Conservation (phyloP, 2,797 vertebrate genomes). For the Amphiprion clarkii region DNA sequence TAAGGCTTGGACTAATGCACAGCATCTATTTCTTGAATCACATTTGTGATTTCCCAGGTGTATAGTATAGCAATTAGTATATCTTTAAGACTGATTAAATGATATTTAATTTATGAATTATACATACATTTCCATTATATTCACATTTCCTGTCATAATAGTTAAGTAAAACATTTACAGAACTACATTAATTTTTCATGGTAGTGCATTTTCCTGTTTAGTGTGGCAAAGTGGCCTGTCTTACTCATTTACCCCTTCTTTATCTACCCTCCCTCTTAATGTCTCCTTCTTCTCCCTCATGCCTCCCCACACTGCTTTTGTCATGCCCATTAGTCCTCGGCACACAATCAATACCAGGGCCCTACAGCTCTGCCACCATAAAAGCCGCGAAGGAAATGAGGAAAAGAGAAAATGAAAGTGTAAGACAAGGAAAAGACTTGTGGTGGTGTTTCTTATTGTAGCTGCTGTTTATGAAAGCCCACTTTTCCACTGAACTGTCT, state of each 20-base stretch:
- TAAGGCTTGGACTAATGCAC: no score
- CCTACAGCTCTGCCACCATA: constrained; percentile 53
- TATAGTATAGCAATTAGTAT: neutral
- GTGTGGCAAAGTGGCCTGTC: neutral
- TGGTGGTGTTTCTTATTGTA: constrained; percentile 28
- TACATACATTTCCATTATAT: neutral
- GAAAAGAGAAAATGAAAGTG: constrained; percentile 46
- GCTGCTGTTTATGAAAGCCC: constrained; percentile 43
- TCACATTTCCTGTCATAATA: neutral
- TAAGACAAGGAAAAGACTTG: constrained; percentile 37
- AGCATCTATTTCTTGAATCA: no score
- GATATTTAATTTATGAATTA: no score
- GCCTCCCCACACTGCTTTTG: constrained; percentile 53
- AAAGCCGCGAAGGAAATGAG: constrained; percentile 58
- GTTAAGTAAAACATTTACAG: neutral
- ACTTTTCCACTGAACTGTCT: constrained; percentile 29
- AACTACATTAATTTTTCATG: neutral
- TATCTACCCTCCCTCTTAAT: constrained; percentile 23
- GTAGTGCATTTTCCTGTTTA: constrained; percentile 9
- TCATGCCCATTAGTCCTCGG: constrained; percentile 67
- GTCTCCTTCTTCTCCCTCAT: constrained; percentile 21
- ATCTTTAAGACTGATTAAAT: no score
- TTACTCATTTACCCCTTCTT: constrained; percentile 15
- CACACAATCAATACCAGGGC: constrained; percentile 64
- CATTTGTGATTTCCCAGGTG: neutral